Base-by-base conservation (phyloP, 2,888 invertebrate species). In the Aromia moschata region DNA sequence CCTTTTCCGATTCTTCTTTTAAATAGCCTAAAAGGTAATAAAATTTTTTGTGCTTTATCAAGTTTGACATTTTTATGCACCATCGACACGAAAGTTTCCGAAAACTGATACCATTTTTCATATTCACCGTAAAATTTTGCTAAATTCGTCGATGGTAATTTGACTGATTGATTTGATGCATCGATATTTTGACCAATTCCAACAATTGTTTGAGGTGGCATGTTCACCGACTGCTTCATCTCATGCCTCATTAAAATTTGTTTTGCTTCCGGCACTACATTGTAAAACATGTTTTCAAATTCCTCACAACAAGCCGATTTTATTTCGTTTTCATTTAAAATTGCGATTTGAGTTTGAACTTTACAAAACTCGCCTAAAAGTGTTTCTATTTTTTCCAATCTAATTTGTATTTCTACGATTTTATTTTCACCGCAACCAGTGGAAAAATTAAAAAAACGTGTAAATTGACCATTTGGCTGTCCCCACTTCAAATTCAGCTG, bases 1-100 rank as follows among this genome's bases (percentile, higher is more conserved):
- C 57, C 33, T 59, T 49, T 15, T 57, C 31, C 16, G 67, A 65
- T 12, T 63, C 60, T 10, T 47, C 62, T 15, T 64, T 62, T 15
- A 67, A 38, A 46, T 51, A 58, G n/a, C n/a, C n/a, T n/a, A n/a
- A n/a, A n/a, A n/a, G n/a, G 64, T 58, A 33, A 58, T 64, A 41
- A 54, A 18, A 10, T 56, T 53, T 9, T 64, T 53, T 10, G 54
- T 67, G 20, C 1, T 25, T 46, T 14, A 5, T 3, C n/a, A n/a
- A n/a, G n/a, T n/a, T n/a, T n/a, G 45, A 46, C 67, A 51, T 16
- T 57, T 44, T 25, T 5, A 47, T 68, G 60, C 3, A 65, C 51
- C 14, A 68, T 44, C 7, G 64, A 41, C 10, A 25, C 36, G 36
- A 59, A 67, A n/a, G 60, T 52, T 52, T 68, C 64, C 11, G 43